Base-by-base conservation (phyloP, 2,888 invertebrate genomes). In the Acanthosepion pharaonis region DNA sequence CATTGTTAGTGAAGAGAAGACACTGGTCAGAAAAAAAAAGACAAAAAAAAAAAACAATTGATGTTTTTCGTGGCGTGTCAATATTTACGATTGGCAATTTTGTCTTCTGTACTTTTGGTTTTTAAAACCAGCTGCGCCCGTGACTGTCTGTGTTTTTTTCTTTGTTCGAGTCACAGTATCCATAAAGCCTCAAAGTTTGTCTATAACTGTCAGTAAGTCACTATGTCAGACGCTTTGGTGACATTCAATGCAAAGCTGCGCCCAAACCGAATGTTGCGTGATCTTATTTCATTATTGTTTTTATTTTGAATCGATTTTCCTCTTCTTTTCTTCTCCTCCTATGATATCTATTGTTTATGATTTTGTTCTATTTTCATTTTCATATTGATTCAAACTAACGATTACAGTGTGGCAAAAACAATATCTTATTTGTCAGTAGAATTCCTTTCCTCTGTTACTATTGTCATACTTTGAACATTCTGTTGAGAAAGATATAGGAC, bases 21-120 rank as follows among this genome's bases (percentile, higher is more conserved):
- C 42, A 42, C 42, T 42, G 42, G 42, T 42, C 42, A 42, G 2
- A 42, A 42, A 42, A 42, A 42, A 42, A 42, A 42, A 42, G 2
- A 2, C 11, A 6, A 28, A 28, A 9, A 78, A n/a, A 28, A n/a
- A 78, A 28, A 28, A 11, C 78, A 78, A 78, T n/a, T 28, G 78
- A 78, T 78, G 25, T n/a, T n/a, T 28, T 55, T 20, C 4, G 55
- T 55, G 28, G 28, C 78, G 78, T 78, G n/a, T 78, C 78, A 78
- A 78, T 78, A 78, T 78, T 78, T 78, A 78, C 78, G 78, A 78
- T 78, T 78, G 78, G 6, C 78, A 78, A 78, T 78, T 78, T 78
- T 78, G 78, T 78, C 78, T 28, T 78, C 28, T 78, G 78, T 78
- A 0, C 25, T 28, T 78, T 78, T 78, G 64, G 64, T 28, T 78